phyloP scores from a whole-genome alignment of 2,888 invertebrate species.

The Drosophila sordidula region DNA sequence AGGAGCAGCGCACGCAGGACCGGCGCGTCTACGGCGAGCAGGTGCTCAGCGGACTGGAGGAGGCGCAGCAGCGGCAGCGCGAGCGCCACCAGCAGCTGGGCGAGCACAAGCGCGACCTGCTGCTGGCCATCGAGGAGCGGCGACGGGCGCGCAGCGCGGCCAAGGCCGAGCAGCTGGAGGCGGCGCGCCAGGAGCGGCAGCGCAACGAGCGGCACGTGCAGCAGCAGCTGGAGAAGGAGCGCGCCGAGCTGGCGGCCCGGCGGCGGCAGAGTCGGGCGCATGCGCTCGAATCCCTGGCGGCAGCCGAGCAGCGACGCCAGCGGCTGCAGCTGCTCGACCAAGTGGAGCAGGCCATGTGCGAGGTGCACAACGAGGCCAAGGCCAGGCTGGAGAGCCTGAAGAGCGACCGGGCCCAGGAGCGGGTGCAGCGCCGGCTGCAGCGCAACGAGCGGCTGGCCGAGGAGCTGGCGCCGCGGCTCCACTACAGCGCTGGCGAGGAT shows the following conservation, averaged over 20 bases:
- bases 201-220: constrained; percentile 79
- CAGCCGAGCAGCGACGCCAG: constrained; percentile 62
- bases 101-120: constrained; percentile 78
- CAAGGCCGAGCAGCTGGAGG: constrained; percentile 56
- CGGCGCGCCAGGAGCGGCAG: constrained; percentile 63
- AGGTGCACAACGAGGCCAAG: constrained; percentile 85
- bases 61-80: constrained; percentile 80
- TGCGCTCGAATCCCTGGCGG: constrained; percentile 47
- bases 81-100: constrained; percentile 66
- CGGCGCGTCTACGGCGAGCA: constrained; percentile 79
- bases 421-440: constrained; percentile 84
- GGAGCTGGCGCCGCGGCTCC: constrained; percentile 85
- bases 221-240: constrained; percentile 83
- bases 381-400: constrained; percentile 84
- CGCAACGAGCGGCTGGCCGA: constrained; percentile 86
- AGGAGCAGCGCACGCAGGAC: constrained; percentile 77
- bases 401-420: constrained; percentile 79
- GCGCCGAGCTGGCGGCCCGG: constrained; percentile 68
- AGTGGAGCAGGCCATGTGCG: constrained; percentile 85
- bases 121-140: constrained; percentile 77
- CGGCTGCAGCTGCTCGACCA: constrained; percentile 82
- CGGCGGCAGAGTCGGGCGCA: constrained; percentile 75
- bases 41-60: constrained; percentile 83
- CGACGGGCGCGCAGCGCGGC: constrained; percentile 59
- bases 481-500: constrained; percentile 85